Evolutionary conservation across 1,140 invertebrate genomes (phyloP).

Genomic region (Bombus superbus): DNA sequence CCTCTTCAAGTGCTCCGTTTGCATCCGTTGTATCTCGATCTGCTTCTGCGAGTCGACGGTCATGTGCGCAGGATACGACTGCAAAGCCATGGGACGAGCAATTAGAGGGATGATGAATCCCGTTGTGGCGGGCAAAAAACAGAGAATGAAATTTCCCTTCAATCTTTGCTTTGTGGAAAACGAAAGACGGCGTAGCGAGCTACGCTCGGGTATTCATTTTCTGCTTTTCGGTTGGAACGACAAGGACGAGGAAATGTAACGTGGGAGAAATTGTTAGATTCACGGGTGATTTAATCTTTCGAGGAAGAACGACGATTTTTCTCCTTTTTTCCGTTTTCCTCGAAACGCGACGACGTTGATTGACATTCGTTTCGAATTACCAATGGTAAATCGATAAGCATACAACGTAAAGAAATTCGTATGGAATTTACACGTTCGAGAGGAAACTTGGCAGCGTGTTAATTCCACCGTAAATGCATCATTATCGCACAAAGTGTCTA

Average conservation of each 20-base stretch:
- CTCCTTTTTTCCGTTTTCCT: neutral
- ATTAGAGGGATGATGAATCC: slow-evolving; percentile 51
- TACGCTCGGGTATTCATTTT: neutral
- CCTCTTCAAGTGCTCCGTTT: slow-evolving; percentile 82
- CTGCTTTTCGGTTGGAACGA: neutral
- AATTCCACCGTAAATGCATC: neutral
- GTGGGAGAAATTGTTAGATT: slow-evolving; percentile 9
- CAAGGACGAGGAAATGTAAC: neutral
- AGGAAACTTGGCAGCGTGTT: too few species aligned
- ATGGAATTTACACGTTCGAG: too few species aligned
- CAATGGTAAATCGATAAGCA: neutral
- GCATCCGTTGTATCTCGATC: slow-evolving; percentile 82
- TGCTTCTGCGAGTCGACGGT: slow-evolving; percentile 82
- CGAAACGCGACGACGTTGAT: neutral
- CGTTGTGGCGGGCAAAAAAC: neutral
- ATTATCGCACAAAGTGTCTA: neutral
- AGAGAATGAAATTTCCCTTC: neutral
- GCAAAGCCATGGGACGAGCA: slow-evolving; percentile 62
- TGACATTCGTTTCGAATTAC: neutral
- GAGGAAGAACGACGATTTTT: neutral
- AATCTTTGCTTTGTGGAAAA: neutral
- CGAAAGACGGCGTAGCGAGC: neutral
- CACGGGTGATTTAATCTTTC: neutral
- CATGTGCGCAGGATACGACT: slow-evolving; percentile 80
- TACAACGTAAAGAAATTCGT: neutral